Evolutionary conservation across 2,888 invertebrate genomes (phyloP).

Genomic region (Drosophila bunnanda): DNA sequence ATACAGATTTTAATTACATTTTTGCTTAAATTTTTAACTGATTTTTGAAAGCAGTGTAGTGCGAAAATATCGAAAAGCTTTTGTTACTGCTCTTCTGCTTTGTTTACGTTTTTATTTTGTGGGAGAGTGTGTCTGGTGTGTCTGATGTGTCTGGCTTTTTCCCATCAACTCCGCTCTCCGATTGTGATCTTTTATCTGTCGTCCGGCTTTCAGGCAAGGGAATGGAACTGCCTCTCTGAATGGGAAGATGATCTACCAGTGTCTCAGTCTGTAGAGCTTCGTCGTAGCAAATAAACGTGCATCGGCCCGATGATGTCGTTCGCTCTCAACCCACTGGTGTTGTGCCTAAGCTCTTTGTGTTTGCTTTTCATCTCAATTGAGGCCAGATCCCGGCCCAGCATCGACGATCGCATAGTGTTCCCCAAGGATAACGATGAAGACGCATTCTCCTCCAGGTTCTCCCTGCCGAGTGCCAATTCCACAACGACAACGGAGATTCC

Average conservation of each 20-base stretch:
- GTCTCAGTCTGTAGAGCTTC: conserved; percentile 54
- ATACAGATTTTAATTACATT: background rate
- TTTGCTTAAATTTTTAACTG: background rate
- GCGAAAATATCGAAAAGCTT: conserved; percentile 8
- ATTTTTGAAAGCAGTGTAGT: conserved; percentile 8
- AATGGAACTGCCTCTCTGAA: background rate
- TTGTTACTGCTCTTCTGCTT: conserved; percentile 20
- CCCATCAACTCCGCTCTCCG: conserved; percentile 18
- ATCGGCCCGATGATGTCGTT: conserved; percentile 48
- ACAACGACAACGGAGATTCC: background rate
- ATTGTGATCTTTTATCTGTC: conserved; percentile 26
- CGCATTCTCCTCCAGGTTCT: background rate
- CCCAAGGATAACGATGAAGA: conserved; percentile 49
- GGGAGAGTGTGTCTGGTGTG: conserved; percentile 8
- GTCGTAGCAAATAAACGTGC: conserved; percentile 68
- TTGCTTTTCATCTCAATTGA: conserved; percentile 19
- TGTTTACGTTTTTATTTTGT: conserved; percentile 37
- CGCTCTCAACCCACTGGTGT: conserved; percentile 14
- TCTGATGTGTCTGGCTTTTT: no score
- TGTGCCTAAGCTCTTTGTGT: conserved; percentile 34
- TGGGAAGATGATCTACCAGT: conserved; percentile 26
- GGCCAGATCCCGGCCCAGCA: conserved; percentile 17
- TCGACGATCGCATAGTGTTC: conserved; percentile 66
- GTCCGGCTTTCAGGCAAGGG: conserved; percentile 10
- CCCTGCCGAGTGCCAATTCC: background rate